Percentiles rank a stretch among this genome's conserved stretches.
Conservation (phyloP, 2,113 vertebrate species). For the Furnarius figulus region DNA sequence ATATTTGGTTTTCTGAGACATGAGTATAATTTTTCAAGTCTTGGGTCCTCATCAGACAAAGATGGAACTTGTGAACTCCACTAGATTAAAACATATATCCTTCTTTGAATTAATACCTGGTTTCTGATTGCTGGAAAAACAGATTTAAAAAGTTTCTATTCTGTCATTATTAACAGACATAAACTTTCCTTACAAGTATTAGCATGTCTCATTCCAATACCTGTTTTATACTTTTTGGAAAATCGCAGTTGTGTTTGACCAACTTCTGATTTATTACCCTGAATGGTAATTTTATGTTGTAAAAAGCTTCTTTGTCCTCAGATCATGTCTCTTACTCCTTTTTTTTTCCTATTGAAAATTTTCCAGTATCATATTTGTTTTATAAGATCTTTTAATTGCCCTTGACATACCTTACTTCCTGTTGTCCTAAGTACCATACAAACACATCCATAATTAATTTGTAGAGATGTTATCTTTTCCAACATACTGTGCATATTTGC, state of each 20-base stretch:
- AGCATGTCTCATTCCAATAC: background rate
- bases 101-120: background rate
- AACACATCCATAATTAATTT: background rate
- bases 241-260: background rate
- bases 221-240: background rate
- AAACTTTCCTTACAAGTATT: background rate
- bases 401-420: background rate
- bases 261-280: background rate
- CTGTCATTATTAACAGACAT: background rate
- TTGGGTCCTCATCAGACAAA: background rate
- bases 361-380: background rate
- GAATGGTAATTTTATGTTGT: background rate
- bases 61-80: background rate
- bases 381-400: background rate
- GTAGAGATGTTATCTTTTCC: background rate
- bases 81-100: background rate
- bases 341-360: background rate
- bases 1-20: background rate
- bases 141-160: background rate
- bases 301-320: background rate
- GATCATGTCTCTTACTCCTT: background rate
- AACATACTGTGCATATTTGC: background rate
- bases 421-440: background rate
- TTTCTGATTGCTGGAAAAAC: background rate
- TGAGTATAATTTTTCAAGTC: background rate